These are phyloP conservation scores for Diplodus puntazzo DNA, from an alignment of 2,797 vertebrate genomes.

Conservation along the genomic window DNA sequence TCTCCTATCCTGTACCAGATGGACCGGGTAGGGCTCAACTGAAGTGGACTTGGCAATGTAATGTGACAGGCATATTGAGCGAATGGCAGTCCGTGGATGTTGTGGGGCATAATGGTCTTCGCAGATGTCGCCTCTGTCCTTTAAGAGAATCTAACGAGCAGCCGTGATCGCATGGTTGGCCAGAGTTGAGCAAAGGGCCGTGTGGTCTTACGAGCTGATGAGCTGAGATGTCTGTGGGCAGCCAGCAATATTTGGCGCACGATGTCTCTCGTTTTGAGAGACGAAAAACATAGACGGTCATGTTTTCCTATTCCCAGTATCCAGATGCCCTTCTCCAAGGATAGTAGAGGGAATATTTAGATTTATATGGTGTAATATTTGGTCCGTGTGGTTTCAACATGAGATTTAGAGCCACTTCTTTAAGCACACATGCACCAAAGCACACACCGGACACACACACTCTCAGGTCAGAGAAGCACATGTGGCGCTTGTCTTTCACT, in stretches of 20 bases:
- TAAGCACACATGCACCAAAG: slow-evolving; percentile 31
- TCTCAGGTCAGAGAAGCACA: slow-evolving; percentile 8
- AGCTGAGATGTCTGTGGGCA: slow-evolving; percentile 77
- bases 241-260: slow-evolving; percentile 74
- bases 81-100: slow-evolving; percentile 75
- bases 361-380: slow-evolving; percentile 61
- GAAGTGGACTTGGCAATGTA: slow-evolving; percentile 68
- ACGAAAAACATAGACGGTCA: slow-evolving; percentile 68
- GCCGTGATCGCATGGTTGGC: slow-evolving; percentile 78
- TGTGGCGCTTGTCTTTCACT: slow-evolving; percentile 44
- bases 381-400: slow-evolving; percentile 49
- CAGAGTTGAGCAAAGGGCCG: slow-evolving; percentile 63
- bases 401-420: slow-evolving; percentile 26
- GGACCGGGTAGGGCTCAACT: slow-evolving; percentile 48
- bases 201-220: slow-evolving; percentile 76
- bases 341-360: slow-evolving; percentile 44
- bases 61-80: slow-evolving; percentile 61
- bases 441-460: slow-evolving; percentile 20
- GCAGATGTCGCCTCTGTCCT: slow-evolving; percentile 82
- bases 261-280: slow-evolving; percentile 71
- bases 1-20: slow-evolving; percentile 61
- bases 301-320: slow-evolving; percentile 75
- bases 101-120: slow-evolving; percentile 79
- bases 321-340: slow-evolving; percentile 63
- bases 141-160: slow-evolving; percentile 80